These are phyloP conservation scores for Hystrix brachyura DNA, from an alignment of 2,113 vertebrate species.

Conservation along the genomic window DNA sequence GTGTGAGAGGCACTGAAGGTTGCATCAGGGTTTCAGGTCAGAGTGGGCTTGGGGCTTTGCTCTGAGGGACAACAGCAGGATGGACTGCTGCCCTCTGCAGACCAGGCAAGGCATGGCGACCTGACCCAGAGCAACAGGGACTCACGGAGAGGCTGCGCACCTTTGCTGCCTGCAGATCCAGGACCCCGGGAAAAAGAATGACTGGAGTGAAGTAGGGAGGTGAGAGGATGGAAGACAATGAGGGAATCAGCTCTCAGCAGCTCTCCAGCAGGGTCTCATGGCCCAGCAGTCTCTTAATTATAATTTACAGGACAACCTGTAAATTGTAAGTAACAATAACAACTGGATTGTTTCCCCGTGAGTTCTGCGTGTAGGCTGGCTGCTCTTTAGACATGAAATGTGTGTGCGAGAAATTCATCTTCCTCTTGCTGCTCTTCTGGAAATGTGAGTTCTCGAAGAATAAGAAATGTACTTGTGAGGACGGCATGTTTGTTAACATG, in stretches of 20 bases:
- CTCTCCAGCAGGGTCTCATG: background rate
- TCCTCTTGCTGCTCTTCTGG: background rate
- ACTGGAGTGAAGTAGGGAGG: no score
- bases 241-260: accelerated
- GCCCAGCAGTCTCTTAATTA: no score
- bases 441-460: background rate
- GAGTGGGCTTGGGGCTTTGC: background rate
- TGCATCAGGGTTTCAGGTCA: background rate
- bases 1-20: background rate
- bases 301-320: no score
- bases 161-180: no score
- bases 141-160: background rate
- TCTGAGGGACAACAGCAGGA: background rate
- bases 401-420: background rate
- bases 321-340: no score
- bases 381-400: background rate
- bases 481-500: background rate
- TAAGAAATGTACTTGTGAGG: no score
- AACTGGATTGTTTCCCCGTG: no score
- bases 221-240: background rate
- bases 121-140: background rate
- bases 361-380: background rate
- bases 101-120: background rate
- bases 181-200: background rate
- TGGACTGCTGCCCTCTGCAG: no score